These are phyloP conservation scores for Turnix velox DNA, from an alignment of 2,113 vertebrate species.

Conservation along the genomic window DNA sequence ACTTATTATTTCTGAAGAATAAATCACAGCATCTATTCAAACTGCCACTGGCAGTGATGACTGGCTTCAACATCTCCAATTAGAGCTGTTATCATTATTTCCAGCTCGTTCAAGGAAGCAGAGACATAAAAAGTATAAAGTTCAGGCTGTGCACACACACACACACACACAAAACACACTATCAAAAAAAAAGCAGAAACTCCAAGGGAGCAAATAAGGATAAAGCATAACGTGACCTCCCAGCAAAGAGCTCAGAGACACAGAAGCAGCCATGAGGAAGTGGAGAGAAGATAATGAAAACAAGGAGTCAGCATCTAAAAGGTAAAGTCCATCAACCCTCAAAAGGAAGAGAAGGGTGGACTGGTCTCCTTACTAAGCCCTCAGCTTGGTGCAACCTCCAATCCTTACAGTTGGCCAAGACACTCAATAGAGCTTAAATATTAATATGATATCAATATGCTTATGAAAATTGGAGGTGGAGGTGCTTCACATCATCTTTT, in stretches of 20 bases:
- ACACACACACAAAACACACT: too few species aligned
- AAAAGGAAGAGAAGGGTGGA: background rate
- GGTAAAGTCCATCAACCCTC: slow-evolving; percentile 11
- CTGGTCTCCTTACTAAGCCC: background rate
- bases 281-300: background rate
- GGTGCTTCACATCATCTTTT: background rate
- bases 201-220: background rate
- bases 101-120: background rate
- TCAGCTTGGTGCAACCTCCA: background rate
- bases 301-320: background rate
- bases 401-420: background rate
- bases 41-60: background rate
- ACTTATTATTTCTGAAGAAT: background rate
- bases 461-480: background rate
- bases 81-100: background rate
- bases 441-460: background rate
- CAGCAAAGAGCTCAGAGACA: background rate
- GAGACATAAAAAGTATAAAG: background rate
- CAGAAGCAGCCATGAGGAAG: background rate
- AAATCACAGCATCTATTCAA: background rate
- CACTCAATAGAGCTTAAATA: background rate
- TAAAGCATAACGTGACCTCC: background rate
- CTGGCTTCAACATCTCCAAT: background rate
- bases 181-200: background rate
- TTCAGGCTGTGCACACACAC: background rate